Base-by-base conservation (phyloP, 2,888 invertebrate genomes). In the Drosophila lacicola region DNA sequence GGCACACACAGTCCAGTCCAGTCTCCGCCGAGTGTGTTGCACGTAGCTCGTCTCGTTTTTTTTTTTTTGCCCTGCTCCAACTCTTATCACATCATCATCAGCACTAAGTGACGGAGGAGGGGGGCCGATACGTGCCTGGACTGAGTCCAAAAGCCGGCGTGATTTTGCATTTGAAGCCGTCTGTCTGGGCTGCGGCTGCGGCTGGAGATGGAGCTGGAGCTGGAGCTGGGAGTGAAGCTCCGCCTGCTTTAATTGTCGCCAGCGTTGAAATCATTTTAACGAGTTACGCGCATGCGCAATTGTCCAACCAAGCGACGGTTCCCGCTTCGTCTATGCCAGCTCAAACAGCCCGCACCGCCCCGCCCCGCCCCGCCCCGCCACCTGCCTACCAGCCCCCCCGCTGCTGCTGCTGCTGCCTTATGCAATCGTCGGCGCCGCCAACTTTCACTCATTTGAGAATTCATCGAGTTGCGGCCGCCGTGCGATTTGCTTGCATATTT, bases 391-490 rank as follows among this genome's bases (percentile, higher is more conserved):
- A 25, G 25, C 6, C 19, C 10, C 34, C 49, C 37, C n/a, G n/a
- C 17, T 34, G 9, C 37, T 42, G 21, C 5, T 13, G 29, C 46
- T 36, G n/a, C 25, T 19, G n/a, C 29, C 62, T 77, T 78, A 78
- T 72, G 78, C 74, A 78, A 78, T 51, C 45, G 60, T 64, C 65
- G 44, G 53, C 60, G 41, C 45, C 53, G 46, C 37, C 56, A 67
- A 84, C 84, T 84, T 84, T 84, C 86, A 78, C 84, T 84, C 78
- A 80, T 83, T 85, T 84, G 80, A 82, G 86, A 84, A 84, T 84
- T 74, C 83, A 84, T 81, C 65, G 80, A 82, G 70, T 70, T 75
- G 80, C 55, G 58, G 71, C 44, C 53, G 47, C 60, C 71, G 61
- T 72, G 76, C 76, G 63, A 76, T 78, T 68, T 65, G 65, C 53